Conservation (phyloP, 2,113 vertebrate species). For the Ascaphus truei region DNA sequence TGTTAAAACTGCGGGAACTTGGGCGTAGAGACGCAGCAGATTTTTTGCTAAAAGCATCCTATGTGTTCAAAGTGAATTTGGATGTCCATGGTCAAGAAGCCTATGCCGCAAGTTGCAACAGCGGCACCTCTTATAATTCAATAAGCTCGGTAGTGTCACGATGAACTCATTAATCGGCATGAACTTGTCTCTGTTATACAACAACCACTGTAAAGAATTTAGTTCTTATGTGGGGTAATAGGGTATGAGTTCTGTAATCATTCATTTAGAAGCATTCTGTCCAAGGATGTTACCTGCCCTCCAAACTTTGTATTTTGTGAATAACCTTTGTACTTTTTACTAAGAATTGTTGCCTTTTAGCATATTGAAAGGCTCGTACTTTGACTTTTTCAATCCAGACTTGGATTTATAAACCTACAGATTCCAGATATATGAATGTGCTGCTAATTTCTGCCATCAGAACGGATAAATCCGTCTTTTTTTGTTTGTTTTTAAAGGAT, state of each 20-base stretch:
- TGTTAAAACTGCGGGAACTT: conserved; percentile 88
- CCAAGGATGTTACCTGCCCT: conserved; percentile 27
- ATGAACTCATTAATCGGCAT: conserved; percentile 57
- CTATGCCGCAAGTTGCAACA: conserved; percentile 86
- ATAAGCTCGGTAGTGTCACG: conserved; percentile 95
- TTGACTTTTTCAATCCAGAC: conserved; percentile 41
- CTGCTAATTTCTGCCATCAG: conserved; percentile 57
- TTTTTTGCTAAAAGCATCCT: conserved; percentile 86
- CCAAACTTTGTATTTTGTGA: conserved; percentile 39
- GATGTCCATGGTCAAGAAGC: conserved; percentile 74
- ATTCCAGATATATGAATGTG: conserved; percentile 45
- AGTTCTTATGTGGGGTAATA: not conserved
- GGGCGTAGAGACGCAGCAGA: conserved; percentile 92
- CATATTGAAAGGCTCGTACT: conserved; percentile 46
- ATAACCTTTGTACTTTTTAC: conserved; percentile 45
- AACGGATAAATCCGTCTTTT: conserved; percentile 16
- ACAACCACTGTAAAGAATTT: conserved; percentile 27
- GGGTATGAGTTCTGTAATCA: not conserved
- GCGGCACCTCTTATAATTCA: conserved; percentile 91
- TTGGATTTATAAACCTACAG: too few species aligned
- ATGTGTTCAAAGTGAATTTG: conserved; percentile 84
- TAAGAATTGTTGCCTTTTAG: conserved; percentile 46
- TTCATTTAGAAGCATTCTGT: conserved; percentile 36
- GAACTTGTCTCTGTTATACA: conserved; percentile 34
- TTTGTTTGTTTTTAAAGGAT: conserved; percentile 41